phyloP scores from a whole-genome alignment of 2,113 vertebrate species.

The Alligator mississippiensis region DNA sequence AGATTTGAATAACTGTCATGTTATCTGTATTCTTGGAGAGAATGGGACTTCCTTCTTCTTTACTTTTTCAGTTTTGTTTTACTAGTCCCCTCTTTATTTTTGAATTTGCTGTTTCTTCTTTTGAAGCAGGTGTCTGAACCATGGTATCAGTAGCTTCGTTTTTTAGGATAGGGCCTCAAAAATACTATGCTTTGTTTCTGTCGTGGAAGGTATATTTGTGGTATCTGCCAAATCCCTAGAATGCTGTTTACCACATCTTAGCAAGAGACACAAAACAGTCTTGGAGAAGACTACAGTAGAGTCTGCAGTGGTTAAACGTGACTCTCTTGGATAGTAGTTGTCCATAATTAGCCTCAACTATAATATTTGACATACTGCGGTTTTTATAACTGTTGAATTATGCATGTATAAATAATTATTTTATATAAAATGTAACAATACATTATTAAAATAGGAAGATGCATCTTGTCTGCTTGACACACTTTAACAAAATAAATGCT shows the following conservation, averaged over 20 bases:
- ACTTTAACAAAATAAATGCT: background rate
- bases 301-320: background rate
- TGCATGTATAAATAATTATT: background rate
- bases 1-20: background rate
- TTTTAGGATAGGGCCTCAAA: background rate
- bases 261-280: no score
- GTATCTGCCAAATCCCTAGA: background rate
- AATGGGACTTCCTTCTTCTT: background rate
- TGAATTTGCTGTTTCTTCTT: background rate
- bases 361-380: background rate
- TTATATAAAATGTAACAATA: background rate
- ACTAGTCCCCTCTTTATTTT: background rate
- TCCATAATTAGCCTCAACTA: background rate
- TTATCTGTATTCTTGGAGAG: no score
- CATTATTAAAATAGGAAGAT: background rate
- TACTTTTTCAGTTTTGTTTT: background rate
- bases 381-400: background rate
- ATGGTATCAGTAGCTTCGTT: background rate
- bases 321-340: background rate
- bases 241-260: background rate
- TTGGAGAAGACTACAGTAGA: background rate
- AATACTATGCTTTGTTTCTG: background rate
- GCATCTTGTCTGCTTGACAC: accelerated
- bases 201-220: background rate
- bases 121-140: background rate